Evolutionary conservation across 2,888 invertebrate species (phyloP).

Genomic region (Cosmorhoe ocellata): DNA sequence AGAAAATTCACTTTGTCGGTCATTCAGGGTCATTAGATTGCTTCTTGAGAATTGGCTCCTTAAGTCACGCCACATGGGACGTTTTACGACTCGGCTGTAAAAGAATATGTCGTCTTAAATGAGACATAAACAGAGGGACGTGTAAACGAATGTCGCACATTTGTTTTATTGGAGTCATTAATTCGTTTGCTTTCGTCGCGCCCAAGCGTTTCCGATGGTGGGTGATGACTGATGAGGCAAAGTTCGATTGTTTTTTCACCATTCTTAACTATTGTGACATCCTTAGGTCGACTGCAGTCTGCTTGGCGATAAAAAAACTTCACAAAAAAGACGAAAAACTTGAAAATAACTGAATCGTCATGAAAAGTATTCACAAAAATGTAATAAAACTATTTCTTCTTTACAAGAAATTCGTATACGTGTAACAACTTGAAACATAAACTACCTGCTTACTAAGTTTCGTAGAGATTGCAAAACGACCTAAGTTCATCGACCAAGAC

Average conservation of each 20-base stretch:
- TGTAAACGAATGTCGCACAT: slow-evolving; percentile 80
- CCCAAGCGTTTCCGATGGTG: background rate
- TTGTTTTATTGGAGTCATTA: slow-evolving; percentile 80
- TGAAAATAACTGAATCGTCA: too few species aligned
- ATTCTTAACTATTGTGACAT: too few species aligned
- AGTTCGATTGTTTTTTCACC: background rate
- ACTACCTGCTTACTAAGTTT: slow-evolving; percentile 17
- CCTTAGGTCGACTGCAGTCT: too few species aligned
- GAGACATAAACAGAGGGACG: slow-evolving; percentile 80
- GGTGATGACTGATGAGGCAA: background rate
- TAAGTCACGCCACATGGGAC: slow-evolving; percentile 68
- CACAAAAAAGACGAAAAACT: too few species aligned
- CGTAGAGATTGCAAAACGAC: slow-evolving; percentile 38
- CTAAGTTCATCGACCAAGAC: slow-evolving; percentile 46
- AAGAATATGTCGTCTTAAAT: slow-evolving; percentile 80
- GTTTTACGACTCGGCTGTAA: slow-evolving; percentile 73
- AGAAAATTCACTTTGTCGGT: slow-evolving; percentile 53
- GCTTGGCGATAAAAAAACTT: too few species aligned
- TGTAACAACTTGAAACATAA: background rate
- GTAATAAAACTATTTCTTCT: too few species aligned
- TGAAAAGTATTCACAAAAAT: too few species aligned
- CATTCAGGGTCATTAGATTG: slow-evolving; percentile 58
- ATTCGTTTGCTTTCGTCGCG: slow-evolving; percentile 61
- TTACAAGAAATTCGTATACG: too few species aligned
- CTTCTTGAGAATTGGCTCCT: slow-evolving; percentile 57